Conservation (phyloP, 2,888 invertebrate species). For the Petrolisthes cinctipes region DNA sequence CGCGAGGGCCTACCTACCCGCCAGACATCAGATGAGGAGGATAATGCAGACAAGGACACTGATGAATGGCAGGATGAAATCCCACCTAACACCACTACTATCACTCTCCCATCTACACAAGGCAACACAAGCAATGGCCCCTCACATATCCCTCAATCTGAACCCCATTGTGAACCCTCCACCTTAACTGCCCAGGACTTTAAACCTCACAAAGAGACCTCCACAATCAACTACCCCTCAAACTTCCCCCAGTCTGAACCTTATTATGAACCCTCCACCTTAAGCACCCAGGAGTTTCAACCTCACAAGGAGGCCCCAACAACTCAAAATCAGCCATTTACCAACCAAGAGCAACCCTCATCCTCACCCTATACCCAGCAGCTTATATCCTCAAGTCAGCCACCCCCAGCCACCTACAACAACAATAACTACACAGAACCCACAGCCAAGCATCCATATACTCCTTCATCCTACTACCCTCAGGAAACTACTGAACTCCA, state of each 20-base stretch:
- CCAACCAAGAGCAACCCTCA: neutral
- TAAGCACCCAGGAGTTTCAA: neutral
- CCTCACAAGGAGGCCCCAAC: neutral
- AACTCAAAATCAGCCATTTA: neutral
- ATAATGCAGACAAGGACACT: conserved; percentile 11
- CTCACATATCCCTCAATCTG: too few relatives aligned
- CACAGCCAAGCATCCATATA: neutral
- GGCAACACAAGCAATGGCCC: too few relatives aligned
- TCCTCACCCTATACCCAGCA: neutral
- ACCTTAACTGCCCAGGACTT: too few relatives aligned
- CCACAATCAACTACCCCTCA: too few relatives aligned
- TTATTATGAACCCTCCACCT: too few relatives aligned
- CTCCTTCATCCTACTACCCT: neutral
- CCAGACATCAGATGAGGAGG: conserved; percentile 13
- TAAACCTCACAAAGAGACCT: too few relatives aligned
- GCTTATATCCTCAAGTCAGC: neutral
- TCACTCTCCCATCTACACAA: too few relatives aligned
- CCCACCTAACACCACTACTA: neutral
- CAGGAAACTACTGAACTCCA: neutral
- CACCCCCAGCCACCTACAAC: neutral
- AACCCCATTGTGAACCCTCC: too few relatives aligned
- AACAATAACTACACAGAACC: neutral
- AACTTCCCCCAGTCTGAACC: too few relatives aligned
- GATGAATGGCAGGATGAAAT: conserved; percentile 32
- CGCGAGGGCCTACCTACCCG: conserved; percentile 36